Conservation (phyloP, 2,113 vertebrate species). For the Cololabis saira region DNA sequence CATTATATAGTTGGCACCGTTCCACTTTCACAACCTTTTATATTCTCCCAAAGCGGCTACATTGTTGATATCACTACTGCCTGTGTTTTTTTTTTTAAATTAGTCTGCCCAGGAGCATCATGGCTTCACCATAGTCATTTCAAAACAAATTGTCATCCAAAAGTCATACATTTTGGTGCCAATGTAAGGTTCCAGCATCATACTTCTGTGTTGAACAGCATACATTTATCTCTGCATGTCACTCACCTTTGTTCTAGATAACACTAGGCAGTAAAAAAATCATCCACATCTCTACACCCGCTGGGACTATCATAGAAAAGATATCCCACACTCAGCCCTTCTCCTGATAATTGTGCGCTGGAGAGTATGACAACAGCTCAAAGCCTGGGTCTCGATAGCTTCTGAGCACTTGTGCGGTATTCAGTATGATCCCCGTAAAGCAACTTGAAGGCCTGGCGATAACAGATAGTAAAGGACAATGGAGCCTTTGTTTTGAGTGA, state of each 20-base stretch:
- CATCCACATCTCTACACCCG: slow-evolving; percentile 27
- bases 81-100: background rate
- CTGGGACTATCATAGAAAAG: slow-evolving; percentile 43
- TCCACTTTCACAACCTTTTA: no score
- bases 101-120: no score
- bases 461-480: background rate
- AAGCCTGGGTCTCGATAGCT: slow-evolving; percentile 18
- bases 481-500: slow-evolving; percentile 9
- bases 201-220: background rate
- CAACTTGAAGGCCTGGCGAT: background rate
- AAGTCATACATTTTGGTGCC: background rate
- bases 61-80: no score
- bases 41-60: no score
- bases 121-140: no score
- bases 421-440: slow-evolving; percentile 26
- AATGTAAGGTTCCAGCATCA: background rate
- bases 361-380: slow-evolving; percentile 26
- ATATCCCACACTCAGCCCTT: slow-evolving; percentile 38
- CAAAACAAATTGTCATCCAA: background rate
- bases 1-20: background rate
- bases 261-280: slow-evolving; percentile 19
- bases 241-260: slow-evolving; percentile 42
- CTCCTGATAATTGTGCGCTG: slow-evolving; percentile 61
- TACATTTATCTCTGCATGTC: slow-evolving; percentile 22
- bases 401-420: slow-evolving; percentile 1